A percentile compares a stretch with the other conserved stretches of the same genome.
Conservation (phyloP, 53 echinoderm and acorn worm genomes). For the Antedon mediterranea region DNA sequence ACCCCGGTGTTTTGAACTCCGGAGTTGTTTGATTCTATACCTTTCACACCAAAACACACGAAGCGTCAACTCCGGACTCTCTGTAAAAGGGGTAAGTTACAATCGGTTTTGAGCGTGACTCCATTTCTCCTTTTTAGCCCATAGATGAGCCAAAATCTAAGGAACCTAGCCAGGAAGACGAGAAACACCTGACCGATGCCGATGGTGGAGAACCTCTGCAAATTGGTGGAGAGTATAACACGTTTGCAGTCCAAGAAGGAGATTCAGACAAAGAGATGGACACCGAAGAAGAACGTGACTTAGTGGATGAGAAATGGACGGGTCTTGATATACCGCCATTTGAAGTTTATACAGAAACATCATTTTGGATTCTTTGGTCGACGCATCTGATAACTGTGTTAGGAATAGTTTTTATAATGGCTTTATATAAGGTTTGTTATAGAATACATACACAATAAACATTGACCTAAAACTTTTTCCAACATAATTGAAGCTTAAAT, state of each 20-base stretch:
- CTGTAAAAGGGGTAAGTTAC: no score
- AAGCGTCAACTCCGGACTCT: no score
- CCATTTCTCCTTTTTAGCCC: background rate
- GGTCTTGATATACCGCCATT: constrained; percentile 41
- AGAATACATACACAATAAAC: no score
- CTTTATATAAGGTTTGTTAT: constrained; percentile 57
- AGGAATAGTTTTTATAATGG: constrained; percentile 47
- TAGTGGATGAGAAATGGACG: constrained; percentile 35
- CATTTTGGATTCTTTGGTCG: constrained; percentile 73
- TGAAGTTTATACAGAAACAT: constrained; percentile 37
- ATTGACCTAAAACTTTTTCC: no score
- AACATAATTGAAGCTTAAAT: no score
- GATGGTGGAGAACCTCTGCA: background rate
- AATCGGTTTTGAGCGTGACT: no score
- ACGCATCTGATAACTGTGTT: constrained; percentile 49
- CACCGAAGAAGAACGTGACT: background rate
- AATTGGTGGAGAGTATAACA: background rate
- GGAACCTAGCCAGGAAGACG: background rate
- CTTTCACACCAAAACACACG: no score
- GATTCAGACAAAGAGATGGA: background rate
- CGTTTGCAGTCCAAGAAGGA: background rate
- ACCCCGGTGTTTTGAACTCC: no score
- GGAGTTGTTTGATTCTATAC: no score
- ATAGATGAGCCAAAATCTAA: background rate
- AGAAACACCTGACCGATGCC: background rate